phyloP scores from a whole-genome alignment of 2,888 invertebrate species.

The Polietes domitor region DNA sequence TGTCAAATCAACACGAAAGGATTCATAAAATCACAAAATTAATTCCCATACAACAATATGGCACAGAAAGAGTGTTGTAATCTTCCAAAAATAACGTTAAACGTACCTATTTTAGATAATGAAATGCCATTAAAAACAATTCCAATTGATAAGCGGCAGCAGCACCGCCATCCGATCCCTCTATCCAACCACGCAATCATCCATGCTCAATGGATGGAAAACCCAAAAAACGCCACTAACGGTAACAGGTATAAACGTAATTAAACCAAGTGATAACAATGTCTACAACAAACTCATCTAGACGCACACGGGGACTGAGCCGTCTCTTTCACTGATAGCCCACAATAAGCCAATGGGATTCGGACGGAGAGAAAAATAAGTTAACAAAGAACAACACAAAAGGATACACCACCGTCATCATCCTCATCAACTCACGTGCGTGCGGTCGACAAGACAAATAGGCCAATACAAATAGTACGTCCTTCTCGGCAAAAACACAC shows the following conservation, averaged over 20 bases:
- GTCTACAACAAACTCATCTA: background rate
- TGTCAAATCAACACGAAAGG: conserved; percentile 21
- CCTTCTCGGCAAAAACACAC: background rate
- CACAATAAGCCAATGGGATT: conserved; percentile 22
- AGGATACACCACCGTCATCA: conserved; percentile 8
- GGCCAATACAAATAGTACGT: conserved; percentile 18
- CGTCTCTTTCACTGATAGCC: background rate
- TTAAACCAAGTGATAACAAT: conserved; percentile 23
- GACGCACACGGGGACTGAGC: conserved; percentile 7
- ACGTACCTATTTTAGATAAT: conserved; percentile 29
- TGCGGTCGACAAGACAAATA: conserved; percentile 58
- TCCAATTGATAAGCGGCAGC: conserved; percentile 15
- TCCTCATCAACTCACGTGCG: conserved; percentile 42
- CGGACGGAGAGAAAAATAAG: background rate
- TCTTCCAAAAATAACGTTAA: conserved; percentile 22
- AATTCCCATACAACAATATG: conserved; percentile 27
- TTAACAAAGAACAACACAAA: background rate
- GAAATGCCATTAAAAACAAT: conserved; percentile 41
- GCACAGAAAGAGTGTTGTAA: background rate
- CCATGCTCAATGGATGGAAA: background rate
- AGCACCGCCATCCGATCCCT: background rate
- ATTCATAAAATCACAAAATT: conserved; percentile 35
- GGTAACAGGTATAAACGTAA: conserved; percentile 32
- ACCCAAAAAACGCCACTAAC: background rate
- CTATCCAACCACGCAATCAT: background rate